Percentiles rank a stretch among this genome's conserved stretches.
These are phyloP conservation scores for Hartigia nigra DNA, from an alignment of 2,888 invertebrate genomes.

Conservation along the genomic window DNA sequence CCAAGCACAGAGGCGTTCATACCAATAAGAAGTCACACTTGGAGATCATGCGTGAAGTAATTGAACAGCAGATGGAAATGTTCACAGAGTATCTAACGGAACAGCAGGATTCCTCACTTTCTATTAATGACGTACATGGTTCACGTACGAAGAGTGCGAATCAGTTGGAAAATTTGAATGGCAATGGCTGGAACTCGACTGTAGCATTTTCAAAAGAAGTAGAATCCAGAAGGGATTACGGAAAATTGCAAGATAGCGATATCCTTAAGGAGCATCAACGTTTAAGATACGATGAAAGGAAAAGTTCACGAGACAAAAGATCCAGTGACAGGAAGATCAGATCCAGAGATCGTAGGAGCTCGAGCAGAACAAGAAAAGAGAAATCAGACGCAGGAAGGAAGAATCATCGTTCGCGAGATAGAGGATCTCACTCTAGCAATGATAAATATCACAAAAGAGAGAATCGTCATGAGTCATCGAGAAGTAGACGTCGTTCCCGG, in stretches of 20 bases:
- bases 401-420: not conserved
- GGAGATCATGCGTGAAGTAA: conserved; percentile 61
- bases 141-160: conserved; percentile 34
- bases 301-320: not conserved
- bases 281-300: not conserved
- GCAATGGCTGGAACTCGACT: not conserved
- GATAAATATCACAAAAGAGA: not conserved
- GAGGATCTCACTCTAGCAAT: not conserved
- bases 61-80: conserved; percentile 62
- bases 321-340: not conserved
- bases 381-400: not conserved
- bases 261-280: not conserved
- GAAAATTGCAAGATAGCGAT: not conserved
- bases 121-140: conserved; percentile 31
- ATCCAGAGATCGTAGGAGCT: not conserved
- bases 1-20: conserved; percentile 60
- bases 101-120: not conserved
- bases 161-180: conserved; percentile 20
- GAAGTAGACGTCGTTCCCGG: not conserved
- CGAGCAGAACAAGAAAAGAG: not conserved
- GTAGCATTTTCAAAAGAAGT: not conserved
- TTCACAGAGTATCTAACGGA: conserved; percentile 48
- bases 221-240: not conserved
- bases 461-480: not conserved
- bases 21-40: conserved; percentile 62